A percentile compares a stretch with the other conserved stretches of the same genome.
Conservation (phyloP, 2,113 vertebrate genomes). For the Ifrita kowaldi region DNA sequence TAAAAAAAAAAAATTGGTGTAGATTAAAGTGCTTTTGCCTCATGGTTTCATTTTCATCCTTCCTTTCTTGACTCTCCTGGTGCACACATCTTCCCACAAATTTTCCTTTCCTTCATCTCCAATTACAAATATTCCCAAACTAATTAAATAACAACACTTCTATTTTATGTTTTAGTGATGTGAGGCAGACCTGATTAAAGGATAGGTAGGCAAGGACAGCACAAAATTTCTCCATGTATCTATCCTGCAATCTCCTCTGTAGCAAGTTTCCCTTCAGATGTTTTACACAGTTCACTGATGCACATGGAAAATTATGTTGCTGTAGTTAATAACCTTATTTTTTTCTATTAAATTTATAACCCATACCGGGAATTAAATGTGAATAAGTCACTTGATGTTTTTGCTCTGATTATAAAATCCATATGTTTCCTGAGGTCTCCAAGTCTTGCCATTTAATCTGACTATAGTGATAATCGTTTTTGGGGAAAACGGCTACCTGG, state of each 20-base stretch:
- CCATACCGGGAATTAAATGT: conserved; percentile 13
- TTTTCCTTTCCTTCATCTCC: neutral
- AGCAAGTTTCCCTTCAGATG: conserved; percentile 43
- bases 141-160: neutral
- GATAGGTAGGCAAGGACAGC: conserved; percentile 1
- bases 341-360: conserved; percentile 57
- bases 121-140: neutral
- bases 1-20: neutral
- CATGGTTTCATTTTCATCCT: neutral
- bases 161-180: neutral
- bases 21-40: neutral
- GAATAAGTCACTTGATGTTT: conserved; percentile 36
- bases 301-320: conserved; percentile 57
- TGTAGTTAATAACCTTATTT: conserved; percentile 61
- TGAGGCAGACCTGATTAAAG: neutral
- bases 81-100: neutral
- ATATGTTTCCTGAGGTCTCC: conserved; percentile 47
- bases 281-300: conserved; percentile 60
- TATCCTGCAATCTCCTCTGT: neutral
- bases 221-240: neutral
- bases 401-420: conserved; percentile 46
- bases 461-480: conserved; percentile 16
- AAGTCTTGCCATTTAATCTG: conserved; percentile 32
- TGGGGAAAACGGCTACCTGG: neutral
- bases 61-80: neutral